Percentiles rank a stretch among this genome's conserved stretches.
Conservation (phyloP, 2,888 invertebrate genomes). For the Noctua comes region DNA sequence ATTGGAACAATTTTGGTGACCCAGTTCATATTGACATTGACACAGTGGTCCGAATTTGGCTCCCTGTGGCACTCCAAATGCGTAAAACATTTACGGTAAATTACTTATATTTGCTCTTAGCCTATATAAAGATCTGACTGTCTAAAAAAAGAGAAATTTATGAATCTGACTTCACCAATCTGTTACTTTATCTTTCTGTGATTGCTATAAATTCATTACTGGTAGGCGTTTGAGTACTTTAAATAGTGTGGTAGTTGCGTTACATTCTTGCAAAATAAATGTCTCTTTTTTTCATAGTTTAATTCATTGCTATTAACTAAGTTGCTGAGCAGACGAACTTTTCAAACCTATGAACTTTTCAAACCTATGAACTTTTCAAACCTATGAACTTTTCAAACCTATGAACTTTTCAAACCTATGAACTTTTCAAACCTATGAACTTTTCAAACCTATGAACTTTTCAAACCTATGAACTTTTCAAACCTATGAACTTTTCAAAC, state of each 20-base stretch:
- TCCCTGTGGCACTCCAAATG: constrained; percentile 69
- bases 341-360: neutral
- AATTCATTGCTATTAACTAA: neutral
- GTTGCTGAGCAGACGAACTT: neutral
- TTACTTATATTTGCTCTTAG: constrained; percentile 21
- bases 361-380: neutral
- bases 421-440: no score
- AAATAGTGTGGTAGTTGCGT: neutral
- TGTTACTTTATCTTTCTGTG: neutral
- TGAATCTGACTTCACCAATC: neutral
- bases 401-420: neutral
- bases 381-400: no score
- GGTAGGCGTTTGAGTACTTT: neutral
- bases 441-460: neutral
- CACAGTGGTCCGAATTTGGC: constrained; percentile 71
- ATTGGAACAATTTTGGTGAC: constrained; percentile 61
- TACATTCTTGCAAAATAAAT: neutral
- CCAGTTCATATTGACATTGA: constrained; percentile 75
- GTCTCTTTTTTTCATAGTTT: neutral
- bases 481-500: neutral
- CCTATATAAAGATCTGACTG: constrained; percentile 14
- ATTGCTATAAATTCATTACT: neutral
- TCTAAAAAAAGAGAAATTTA: constrained; percentile 16
- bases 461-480: neutral
- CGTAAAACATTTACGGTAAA: constrained; percentile 51